Percentiles rank a stretch among this genome's conserved stretches.
phyloP scores from a whole-genome alignment of 1,140 invertebrate genomes.

The Caenorhabditis elegans region DNA sequence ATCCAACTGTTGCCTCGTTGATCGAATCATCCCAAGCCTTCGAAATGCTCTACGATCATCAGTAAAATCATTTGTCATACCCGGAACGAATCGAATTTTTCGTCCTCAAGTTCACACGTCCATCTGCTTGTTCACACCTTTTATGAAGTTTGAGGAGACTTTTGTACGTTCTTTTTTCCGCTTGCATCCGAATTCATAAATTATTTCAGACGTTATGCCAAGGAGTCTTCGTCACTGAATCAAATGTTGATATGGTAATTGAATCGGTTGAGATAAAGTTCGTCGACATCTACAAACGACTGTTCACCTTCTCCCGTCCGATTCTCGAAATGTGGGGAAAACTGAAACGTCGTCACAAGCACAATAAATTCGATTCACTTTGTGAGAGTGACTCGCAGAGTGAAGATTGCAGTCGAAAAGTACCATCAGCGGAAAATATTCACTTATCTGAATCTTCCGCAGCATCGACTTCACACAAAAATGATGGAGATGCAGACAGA shows the following conservation, averaged over 20 bases:
- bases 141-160: slow-evolving; percentile 73
- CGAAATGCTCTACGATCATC: slow-evolving; percentile 58
- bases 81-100: slow-evolving; percentile 75
- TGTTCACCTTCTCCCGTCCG: slow-evolving; percentile 45
- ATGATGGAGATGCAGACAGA: not conserved
- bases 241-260: slow-evolving; percentile 46
- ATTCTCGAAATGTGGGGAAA: slow-evolving; percentile 34
- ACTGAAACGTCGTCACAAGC: slow-evolving; percentile 21
- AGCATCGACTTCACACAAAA: not conserved
- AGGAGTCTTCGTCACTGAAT: slow-evolving; percentile 45
- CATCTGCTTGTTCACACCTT: slow-evolving; percentile 79
- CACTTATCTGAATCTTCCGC: not conserved
- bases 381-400: not conserved
- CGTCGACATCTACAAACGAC: slow-evolving; percentile 18
- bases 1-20: slow-evolving; percentile 74
- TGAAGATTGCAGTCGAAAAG: not conserved
- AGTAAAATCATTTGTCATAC: slow-evolving; percentile 72
- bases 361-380: slow-evolving; percentile 15
- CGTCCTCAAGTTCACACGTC: slow-evolving; percentile 77
- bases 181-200: not conserved
- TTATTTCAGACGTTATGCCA: not conserved
- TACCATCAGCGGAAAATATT: not conserved
- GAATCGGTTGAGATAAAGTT: slow-evolving; percentile 28
- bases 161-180: slow-evolving; percentile 70
- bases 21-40: slow-evolving; percentile 74